These are phyloP conservation scores for Ctenopoma kingsleyae DNA, from an alignment of 2,797 vertebrate genomes.

Conservation along the genomic window DNA sequence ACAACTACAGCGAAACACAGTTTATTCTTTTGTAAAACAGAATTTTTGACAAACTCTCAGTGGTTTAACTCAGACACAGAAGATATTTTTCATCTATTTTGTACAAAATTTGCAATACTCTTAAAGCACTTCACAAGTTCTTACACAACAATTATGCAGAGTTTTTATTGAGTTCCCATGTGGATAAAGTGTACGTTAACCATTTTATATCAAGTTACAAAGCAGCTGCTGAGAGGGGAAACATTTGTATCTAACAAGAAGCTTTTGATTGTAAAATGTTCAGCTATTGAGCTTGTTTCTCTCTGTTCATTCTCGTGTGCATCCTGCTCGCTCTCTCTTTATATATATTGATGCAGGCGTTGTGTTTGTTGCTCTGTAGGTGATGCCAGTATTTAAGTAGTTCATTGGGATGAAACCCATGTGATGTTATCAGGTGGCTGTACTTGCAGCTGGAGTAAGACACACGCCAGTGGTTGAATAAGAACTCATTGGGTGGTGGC, in stretches of 20 bases:
- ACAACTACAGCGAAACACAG: constrained; percentile 10
- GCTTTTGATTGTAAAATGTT: background rate
- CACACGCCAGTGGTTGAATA: constrained; percentile 99
- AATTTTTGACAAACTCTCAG: constrained; percentile 9
- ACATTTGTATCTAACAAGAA: background rate
- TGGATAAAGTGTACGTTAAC: background rate
- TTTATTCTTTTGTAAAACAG: constrained; percentile 30
- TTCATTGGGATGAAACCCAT: constrained; percentile 95
- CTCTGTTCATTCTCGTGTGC: constrained; percentile 83
- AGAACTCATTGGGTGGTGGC: constrained; percentile 92
- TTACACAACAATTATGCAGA: background rate
- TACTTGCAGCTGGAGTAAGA: constrained; percentile 98
- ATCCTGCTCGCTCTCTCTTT: constrained; percentile 86
- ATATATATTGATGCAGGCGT: constrained; percentile 88
- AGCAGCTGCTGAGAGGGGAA: background rate
- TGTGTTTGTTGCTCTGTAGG: constrained; percentile 95
- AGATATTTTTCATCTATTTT: constrained; percentile 12
- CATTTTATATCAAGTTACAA: background rate
- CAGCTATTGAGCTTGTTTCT: constrained; percentile 33
- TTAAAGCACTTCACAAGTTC: background rate
- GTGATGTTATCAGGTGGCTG: constrained; percentile 97
- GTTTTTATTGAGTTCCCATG: background rate
- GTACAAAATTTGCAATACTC: constrained; percentile 30
- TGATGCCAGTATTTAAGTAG: constrained; percentile 97
- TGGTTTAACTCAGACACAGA: constrained; percentile 3